Evolutionary conservation across 2,888 invertebrate genomes (phyloP).

Genomic region (Brachynemurus nebulosus): DNA sequence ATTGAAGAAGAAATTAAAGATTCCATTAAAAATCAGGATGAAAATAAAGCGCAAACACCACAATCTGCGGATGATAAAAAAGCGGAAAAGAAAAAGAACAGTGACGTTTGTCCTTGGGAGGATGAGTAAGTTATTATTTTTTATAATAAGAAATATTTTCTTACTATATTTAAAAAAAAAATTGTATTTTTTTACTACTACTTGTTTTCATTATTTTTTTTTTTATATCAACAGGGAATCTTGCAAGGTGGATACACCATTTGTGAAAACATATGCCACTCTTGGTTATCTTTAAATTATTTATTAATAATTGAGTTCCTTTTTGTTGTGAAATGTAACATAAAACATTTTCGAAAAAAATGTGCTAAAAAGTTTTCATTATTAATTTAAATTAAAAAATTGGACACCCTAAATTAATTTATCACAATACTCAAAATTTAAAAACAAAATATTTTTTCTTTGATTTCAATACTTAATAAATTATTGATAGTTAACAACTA

Average conservation of each 20-base stretch:
- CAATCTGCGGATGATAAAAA: conserved; percentile 23
- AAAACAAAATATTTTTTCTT: too few relatives aligned
- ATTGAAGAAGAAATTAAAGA: conserved; percentile 27
- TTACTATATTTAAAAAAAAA: neutral
- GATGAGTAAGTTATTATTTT: conserved; percentile 88
- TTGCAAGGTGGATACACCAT: conserved; percentile 76
- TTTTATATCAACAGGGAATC: conserved; percentile 57
- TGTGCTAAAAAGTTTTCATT: too few relatives aligned
- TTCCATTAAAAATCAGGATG: conserved; percentile 30
- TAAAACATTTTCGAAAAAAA: too few relatives aligned
- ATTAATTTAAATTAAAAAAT: too few relatives aligned
- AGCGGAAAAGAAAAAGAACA: conserved; percentile 37
- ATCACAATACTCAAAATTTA: too few relatives aligned
- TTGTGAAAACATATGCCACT: conserved; percentile 88
- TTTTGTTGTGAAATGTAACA: too few relatives aligned
- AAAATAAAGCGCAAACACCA: conserved; percentile 8
- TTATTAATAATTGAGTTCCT: too few relatives aligned
- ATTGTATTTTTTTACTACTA: neutral
- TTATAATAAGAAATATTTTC: neutral
- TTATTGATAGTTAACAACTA: too few relatives aligned
- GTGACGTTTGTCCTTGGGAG: conserved; percentile 89
- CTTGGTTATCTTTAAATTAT: conserved; percentile 86
- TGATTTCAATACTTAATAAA: too few relatives aligned
- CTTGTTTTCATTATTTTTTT: neutral
- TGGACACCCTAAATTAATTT: too few relatives aligned